phyloP scores from a whole-genome alignment of 2,797 vertebrate species.

The Eulemur rubriventer region DNA sequence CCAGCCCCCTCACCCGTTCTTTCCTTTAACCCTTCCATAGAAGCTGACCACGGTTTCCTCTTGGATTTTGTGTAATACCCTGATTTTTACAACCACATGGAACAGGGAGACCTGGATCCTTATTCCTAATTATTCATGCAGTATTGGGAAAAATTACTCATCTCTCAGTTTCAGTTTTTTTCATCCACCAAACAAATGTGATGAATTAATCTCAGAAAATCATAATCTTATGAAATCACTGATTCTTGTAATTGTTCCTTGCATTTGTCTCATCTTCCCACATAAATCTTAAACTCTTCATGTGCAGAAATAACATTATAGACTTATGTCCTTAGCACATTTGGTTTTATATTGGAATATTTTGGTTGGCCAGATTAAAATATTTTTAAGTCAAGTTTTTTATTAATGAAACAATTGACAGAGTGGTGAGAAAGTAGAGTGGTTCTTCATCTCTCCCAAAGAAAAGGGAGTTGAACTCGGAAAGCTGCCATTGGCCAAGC shows the following conservation, averaged over 20 bases:
- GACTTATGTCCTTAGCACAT: not conserved
- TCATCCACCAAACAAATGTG: not conserved
- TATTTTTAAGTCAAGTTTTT: not conserved
- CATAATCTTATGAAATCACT: not conserved
- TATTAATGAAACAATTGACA: not conserved
- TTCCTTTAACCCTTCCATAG: not conserved
- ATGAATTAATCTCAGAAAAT: not conserved
- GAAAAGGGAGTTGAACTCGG: not conserved
- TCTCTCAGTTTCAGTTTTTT: not conserved
- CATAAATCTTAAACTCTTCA: conserved; percentile 14
- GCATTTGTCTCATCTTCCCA: not conserved
- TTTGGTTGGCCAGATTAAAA: not conserved
- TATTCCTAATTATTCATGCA: not conserved
- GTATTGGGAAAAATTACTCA: not conserved
- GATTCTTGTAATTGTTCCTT: not conserved
- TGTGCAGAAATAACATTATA: not conserved
- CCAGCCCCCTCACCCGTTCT: rapidly evolving
- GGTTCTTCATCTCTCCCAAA: not conserved
- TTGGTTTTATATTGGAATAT: not conserved
- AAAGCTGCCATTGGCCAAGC: not conserved
- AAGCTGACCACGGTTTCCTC: not conserved
- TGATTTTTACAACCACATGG: not conserved
- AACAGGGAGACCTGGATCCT: not conserved
- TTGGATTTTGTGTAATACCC: not conserved
- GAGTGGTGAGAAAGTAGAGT: not conserved